Evolutionary conservation across 2,888 invertebrate genomes (phyloP), one percentile per base, ranked within the genome.

Genomic region (Cybosia mesomella): DNA sequence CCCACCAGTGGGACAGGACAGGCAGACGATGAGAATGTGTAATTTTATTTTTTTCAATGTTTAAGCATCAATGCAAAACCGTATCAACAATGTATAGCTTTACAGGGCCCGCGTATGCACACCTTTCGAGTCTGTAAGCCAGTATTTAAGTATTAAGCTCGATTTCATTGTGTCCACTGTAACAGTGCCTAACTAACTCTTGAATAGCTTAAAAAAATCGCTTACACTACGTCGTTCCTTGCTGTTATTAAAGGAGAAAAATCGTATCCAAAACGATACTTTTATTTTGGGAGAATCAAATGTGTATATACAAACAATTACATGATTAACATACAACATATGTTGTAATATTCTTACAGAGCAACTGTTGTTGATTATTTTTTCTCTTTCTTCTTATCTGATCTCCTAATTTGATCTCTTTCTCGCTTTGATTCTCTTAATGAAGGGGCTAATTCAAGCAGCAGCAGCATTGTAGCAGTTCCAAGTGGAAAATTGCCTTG

Each of bases 161-260:
- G 78, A 79, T 79, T 79, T 76, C 76, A 76, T 79, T 73, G 69
- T 72, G 70, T 70, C 71, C 76, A 67, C 67, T 61, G 69, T 64
- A 79, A 74, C 68, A 73, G 68, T 79, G 64, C 67, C 70, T 74
- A 49, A 49, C 49, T 49, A 49, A 79, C 59, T 54, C 55, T 74
- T 71, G 72, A 68, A 53, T 74, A 67, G 65, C 55, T 66, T 58
- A 53, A 71, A 74, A 21, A 21, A 74, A 63, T 62, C 57, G 65
- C 66, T 67, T 70, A 67, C 76, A 79, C 79, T 79, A 79, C 79
- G 79, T 66, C 79, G 72, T 65, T 68, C 49, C 9, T 5, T 18
- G 7, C 18, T 49, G 49, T 49, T n/a, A 49, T 49, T 43, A 5
- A 39, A 4, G 11, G 13, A 15, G 3, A 43, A 43, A 43, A 7